phyloP scores from a whole-genome alignment of 2,797 vertebrate genomes.

The Hephaestus fuliginosus region DNA sequence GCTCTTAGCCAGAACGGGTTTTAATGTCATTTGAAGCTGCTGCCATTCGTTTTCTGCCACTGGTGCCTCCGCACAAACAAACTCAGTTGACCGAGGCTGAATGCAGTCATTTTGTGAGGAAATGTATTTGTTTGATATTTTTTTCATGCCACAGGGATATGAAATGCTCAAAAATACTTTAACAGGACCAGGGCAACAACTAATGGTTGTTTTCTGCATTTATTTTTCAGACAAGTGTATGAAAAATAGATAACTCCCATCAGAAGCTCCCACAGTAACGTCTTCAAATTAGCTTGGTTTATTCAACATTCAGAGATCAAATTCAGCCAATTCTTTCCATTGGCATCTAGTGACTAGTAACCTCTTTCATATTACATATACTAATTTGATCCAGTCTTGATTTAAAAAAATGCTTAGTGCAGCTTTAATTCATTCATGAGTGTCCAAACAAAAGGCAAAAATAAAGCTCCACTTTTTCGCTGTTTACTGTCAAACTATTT shows the following conservation, averaged over 20 bases:
- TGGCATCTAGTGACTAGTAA: too few species aligned
- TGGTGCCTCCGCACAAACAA: slow-evolving; percentile 15
- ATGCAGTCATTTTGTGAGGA: not conserved
- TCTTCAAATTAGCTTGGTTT: not conserved
- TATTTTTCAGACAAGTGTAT: not conserved
- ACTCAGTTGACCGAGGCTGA: not conserved
- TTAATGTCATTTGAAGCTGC: slow-evolving; percentile 48
- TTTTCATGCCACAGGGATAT: not conserved
- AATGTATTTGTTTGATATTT: not conserved
- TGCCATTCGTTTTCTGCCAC: slow-evolving; percentile 41
- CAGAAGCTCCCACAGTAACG: too few species aligned
- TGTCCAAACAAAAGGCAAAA: too few species aligned
- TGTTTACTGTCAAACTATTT: not conserved
- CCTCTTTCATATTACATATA: too few species aligned
- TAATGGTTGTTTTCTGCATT: not conserved
- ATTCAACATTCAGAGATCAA: not conserved
- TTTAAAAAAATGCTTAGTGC: too few species aligned
- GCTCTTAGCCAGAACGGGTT: slow-evolving; percentile 43
- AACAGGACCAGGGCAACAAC: not conserved
- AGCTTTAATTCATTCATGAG: too few species aligned
- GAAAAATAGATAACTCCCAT: not conserved
- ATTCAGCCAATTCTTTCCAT: too few species aligned
- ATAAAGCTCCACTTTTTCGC: not conserved
- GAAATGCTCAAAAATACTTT: not conserved
- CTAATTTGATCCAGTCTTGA: too few species aligned